phyloP scores from a whole-genome alignment of 2,888 invertebrate species.

The Falcaria lacertinaria region DNA sequence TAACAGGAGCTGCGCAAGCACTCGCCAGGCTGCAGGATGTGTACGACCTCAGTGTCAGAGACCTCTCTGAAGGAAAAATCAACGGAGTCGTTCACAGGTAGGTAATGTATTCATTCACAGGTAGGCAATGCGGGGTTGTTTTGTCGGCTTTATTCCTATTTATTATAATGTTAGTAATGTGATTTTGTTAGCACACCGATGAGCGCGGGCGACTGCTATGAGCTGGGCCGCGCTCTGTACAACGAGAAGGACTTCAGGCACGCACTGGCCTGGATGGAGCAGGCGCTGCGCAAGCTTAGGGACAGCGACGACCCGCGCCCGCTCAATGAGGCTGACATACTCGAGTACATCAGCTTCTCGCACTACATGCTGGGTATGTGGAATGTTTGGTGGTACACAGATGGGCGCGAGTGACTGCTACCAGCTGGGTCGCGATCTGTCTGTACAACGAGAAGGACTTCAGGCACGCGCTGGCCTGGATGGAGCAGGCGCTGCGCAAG shows the following conservation, averaged over 20 bases:
- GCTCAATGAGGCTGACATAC: conserved; percentile 83
- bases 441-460: conserved; percentile 96
- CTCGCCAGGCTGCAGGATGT: conserved; percentile 96
- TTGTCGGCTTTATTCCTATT: too few species aligned
- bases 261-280: conserved; percentile 96
- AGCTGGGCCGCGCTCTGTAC: conserved; percentile 95
- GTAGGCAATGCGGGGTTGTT: background rate
- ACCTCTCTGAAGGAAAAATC: conserved; percentile 88
- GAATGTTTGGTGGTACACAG: conserved; percentile 70
- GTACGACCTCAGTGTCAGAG: conserved; percentile 92
- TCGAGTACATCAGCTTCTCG: conserved; percentile 97
- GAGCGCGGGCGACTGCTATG: conserved; percentile 96
- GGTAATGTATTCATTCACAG: background rate
- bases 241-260: conserved; percentile 95
- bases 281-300: conserved; percentile 84
- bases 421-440: conserved; percentile 93
- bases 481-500: conserved; percentile 89
- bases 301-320: conserved; percentile 51
- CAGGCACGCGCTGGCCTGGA: conserved; percentile 96
- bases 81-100: conserved; percentile 91
- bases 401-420: conserved; percentile 95
- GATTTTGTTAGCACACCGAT: conserved; percentile 83
- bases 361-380: conserved; percentile 91
- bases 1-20: conserved; percentile 97
- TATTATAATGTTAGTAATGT: conserved; percentile 12